phyloP scores from a whole-genome alignment of 2,797 vertebrate genomes.

The Alcedo quadribrachys region DNA sequence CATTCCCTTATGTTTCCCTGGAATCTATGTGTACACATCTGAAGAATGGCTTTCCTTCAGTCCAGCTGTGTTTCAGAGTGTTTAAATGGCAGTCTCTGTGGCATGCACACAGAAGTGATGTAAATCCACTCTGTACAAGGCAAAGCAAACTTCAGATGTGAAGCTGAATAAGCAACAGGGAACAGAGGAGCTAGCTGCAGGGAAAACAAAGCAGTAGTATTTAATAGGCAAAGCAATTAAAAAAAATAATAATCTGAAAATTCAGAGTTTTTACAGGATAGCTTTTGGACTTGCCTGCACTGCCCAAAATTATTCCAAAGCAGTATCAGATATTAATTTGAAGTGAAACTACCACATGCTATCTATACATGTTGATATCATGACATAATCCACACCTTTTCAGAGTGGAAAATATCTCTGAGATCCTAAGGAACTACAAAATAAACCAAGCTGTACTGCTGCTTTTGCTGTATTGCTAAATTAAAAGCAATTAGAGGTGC shows the following conservation, averaged over 20 bases:
- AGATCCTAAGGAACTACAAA: not conserved
- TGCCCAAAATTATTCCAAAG: fast-evolving
- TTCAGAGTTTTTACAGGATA: not conserved
- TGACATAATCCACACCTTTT: not conserved
- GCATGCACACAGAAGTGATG: fast-evolving
- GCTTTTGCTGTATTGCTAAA: not conserved
- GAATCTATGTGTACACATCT: not conserved
- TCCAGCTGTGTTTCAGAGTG: not conserved
- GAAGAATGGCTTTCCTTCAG: not conserved
- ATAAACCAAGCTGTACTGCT: not conserved
- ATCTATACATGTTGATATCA: not conserved
- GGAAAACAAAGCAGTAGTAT: not conserved
- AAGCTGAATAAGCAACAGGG: not conserved
- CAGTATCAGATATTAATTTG: not conserved
- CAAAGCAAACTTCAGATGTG: not conserved
- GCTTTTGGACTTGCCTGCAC: not conserved
- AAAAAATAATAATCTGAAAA: not conserved
- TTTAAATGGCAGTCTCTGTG: not conserved
- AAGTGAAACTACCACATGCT: not conserved
- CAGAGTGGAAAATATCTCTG: not conserved
- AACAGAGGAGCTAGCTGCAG: fast-evolving
- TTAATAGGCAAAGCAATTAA: not conserved
- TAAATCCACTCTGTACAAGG: not conserved
- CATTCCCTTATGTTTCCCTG: not conserved
- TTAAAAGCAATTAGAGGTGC: not conserved